A percentile compares a stretch with the other conserved stretches of the same genome.
Evolutionary conservation across 2,888 invertebrate genomes (phyloP).

Genomic region (Seira musarum): DNA sequence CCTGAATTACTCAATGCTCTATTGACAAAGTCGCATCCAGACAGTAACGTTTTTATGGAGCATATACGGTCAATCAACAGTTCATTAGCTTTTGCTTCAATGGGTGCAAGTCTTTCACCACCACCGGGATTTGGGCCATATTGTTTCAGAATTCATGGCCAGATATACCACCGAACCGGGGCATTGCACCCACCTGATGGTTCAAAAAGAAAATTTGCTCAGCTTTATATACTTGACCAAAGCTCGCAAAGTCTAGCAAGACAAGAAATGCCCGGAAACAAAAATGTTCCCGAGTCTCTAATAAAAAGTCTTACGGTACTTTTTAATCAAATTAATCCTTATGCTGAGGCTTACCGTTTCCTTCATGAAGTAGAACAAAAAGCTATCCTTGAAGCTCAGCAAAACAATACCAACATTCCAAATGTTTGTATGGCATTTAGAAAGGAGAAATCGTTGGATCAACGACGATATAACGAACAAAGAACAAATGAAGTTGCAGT

Average conservation of each 20-base stretch:
- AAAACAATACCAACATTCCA: background rate
- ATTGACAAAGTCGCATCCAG: too few species aligned
- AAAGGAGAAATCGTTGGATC: conserved; percentile 23
- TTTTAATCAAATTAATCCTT: conserved; percentile 46
- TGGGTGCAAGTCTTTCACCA: conserved; percentile 44
- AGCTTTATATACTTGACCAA: conserved; percentile 62
- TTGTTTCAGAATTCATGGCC: conserved; percentile 63
- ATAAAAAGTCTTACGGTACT: conserved; percentile 35
- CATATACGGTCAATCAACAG: conserved; percentile 58
- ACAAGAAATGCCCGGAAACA: conserved; percentile 24
- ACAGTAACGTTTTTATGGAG: background rate
- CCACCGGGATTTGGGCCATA: conserved; percentile 46
- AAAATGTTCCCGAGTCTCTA: background rate
- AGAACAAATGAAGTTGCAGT: conserved; percentile 58
- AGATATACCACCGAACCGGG: conserved; percentile 60
- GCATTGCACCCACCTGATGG: conserved; percentile 26
- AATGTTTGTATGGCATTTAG: conserved; percentile 19
- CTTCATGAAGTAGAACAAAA: conserved; percentile 54
- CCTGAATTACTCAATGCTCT: too few species aligned
- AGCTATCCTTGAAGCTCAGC: conserved; percentile 5
- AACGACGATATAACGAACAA: conserved; percentile 60
- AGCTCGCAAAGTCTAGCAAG: conserved; percentile 28
- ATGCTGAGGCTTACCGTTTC: conserved; percentile 52
- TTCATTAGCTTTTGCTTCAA: conserved; percentile 60
- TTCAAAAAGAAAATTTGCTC: conserved; percentile 40